Evolutionary conservation across 2,888 invertebrate genomes (phyloP), one percentile per base, ranked within the genome.

Genomic region (Pristionchus japonicus): DNA sequence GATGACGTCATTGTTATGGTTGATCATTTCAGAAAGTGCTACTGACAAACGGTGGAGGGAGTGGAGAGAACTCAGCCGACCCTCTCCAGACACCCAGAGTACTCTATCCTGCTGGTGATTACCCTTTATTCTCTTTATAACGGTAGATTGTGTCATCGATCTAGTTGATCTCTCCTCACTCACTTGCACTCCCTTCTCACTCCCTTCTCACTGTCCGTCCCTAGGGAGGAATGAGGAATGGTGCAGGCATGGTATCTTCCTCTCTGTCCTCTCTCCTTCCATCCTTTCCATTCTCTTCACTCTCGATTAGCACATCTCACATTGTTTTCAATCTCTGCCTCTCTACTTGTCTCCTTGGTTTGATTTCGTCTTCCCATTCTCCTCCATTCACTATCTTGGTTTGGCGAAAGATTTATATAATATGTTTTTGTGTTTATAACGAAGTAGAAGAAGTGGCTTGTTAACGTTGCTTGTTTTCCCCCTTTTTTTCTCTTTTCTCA

Each of bases 41-140:
- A 20, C n/a, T 85, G 52, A 27, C 52, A 13, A 83, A 83, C 82
- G 86, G 86, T 15, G 74, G 74, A 31, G 87, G 80, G 40, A 80
- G 77, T 57, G 87, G 87, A 52, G 80, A 80, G 77, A 80, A 77
- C 57, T 80, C 77, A n/a, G 87, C 87, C 52, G 87, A 87, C 43
- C 87, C 87, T 27, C 80, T 87, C 37, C 77, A 77, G 77, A 87
- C 87, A 11, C 87, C 87, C 9, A 34, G 87, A 47, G 87, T 49
- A 31, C 52, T 87, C 34, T 87, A 43, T 37, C 80, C 87, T 40
- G 87, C 70, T 27, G 86, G 86, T 86, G 37, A 86, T 64, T 64
- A 31, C 11, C 9, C 64, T 20, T 31, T 77, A 23, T 64, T 31
- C 34, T 31, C 4, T 31, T 64, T 34, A 27, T 47, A 27, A 9